phyloP scores from a whole-genome alignment of 2,888 invertebrate genomes.

The Apamea crenata region DNA sequence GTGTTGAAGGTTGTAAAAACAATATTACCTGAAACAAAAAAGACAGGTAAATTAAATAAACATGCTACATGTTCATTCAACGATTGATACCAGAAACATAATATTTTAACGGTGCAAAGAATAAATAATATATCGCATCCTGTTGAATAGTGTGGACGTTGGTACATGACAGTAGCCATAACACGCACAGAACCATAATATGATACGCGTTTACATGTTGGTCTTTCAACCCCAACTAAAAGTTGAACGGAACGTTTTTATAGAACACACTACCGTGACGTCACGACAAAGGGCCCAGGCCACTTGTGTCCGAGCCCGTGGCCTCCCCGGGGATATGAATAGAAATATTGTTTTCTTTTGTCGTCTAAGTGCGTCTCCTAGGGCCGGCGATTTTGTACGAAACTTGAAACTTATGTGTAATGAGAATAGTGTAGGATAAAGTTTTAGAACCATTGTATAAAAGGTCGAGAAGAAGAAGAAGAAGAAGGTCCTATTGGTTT shows the following conservation, averaged over 20 bases:
- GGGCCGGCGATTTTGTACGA: constrained; percentile 30
- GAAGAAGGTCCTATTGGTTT: not conserved
- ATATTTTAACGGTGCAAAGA: not conserved
- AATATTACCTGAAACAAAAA: constrained; percentile 61
- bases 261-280: constrained; percentile 26
- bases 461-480: too few relatives aligned
- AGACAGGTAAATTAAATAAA: not conserved
- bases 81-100: not conserved
- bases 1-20: not conserved
- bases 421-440: constrained; percentile 15
- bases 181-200: not conserved
- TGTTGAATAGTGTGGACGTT: constrained; percentile 9
- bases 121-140: not conserved
- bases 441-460: constrained; percentile 23
- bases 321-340: constrained; percentile 52
- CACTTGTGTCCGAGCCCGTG: constrained; percentile 46
- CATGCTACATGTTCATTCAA: not conserved
- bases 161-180: too few relatives aligned
- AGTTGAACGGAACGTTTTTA: constrained; percentile 26
- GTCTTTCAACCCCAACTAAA: not conserved
- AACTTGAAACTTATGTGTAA: constrained; percentile 41
- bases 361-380: constrained; percentile 49
- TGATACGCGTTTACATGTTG: constrained; percentile 2
- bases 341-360: constrained; percentile 64
- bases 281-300: constrained; percentile 34